Evolutionary conservation across 2,888 invertebrate species (phyloP), one percentile per base, ranked within the genome.

Genomic region (Tromatobia lineatoria): DNA sequence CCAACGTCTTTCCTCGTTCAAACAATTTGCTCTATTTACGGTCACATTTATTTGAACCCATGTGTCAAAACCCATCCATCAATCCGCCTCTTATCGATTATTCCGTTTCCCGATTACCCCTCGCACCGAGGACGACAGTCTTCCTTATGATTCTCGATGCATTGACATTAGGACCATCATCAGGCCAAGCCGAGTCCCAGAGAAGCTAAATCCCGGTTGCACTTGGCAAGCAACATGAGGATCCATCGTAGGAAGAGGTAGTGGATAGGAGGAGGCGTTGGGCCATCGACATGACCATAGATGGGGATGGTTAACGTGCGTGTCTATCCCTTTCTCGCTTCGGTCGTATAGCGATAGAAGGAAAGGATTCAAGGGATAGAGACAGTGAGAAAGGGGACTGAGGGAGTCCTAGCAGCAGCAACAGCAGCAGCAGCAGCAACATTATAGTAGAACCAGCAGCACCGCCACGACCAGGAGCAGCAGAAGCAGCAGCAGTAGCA

Each of bases 401-500:
- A 42, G 80, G 82, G 52, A 66, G 80, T 64, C 69, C 70, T 57
- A 47, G 20, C 61, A 45, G 75, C 73, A 47, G 23, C 61, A 23
- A 34, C 29, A 42, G 34, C 11, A 42, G 34, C 38, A 73, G n/a
- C n/a, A n/a, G n/a, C n/a, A n/a, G 75, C 73, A 47, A 38, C 61
- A 23, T 59, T 34, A 34, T 47, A 42, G 34, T 11, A 42, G 34
- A 42, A 45, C 38, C 38, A 73, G n/a, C 38, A 69, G 50, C 57
- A 23, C n/a, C n/a, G n/a, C n/a, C n/a, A n/a, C n/a, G n/a, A n/a
- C n/a, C 50, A 64, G 23, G 57, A 29, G 20, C 78, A 81, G 89
- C 85, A 89, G 88, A 87, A 85, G 87, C 87, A 91, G 67, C 38
- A 69, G 50, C 57, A 23, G 59, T 45, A 86, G 87, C 88, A 91